Evolutionary conservation across 2,113 vertebrate species (phyloP).

Genomic region (Carassius gibelio): DNA sequence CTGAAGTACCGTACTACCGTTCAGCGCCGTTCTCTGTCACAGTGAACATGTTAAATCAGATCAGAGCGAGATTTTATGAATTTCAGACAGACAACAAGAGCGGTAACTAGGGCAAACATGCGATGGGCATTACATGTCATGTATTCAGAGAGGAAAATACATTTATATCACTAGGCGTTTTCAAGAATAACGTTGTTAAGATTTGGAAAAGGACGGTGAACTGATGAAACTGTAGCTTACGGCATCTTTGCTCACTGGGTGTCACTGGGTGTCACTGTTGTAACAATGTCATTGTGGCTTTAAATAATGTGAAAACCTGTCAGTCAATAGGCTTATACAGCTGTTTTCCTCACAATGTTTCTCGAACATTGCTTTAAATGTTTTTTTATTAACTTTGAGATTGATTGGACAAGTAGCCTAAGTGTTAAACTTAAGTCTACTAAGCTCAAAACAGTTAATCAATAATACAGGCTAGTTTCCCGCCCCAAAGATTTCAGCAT

Average conservation of each 20-base stretch:
- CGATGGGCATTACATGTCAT: not conserved
- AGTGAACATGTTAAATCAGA: not conserved
- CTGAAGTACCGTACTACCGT: conserved; percentile 1
- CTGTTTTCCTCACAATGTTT: not conserved
- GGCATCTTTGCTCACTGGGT: conserved; percentile 64
- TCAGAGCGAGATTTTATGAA: not conserved
- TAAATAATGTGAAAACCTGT: not conserved
- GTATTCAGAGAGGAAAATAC: not conserved
- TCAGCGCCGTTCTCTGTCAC: not conserved
- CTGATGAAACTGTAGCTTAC: not conserved
- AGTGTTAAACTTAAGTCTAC: not conserved
- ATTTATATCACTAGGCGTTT: not conserved
- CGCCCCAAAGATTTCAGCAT: not conserved
- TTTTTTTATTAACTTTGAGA: not conserved
- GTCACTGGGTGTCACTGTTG: conserved; percentile 78
- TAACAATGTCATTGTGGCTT: conserved; percentile 50
- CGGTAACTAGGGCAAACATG: not conserved
- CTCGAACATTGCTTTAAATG: not conserved
- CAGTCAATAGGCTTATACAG: not conserved
- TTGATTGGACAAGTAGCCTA: not conserved
- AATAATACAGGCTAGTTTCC: not conserved
- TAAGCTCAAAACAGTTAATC: not conserved
- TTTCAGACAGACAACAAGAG: not conserved
- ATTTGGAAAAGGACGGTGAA: not conserved
- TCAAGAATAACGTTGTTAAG: not conserved